Evolutionary conservation across 1,140 invertebrate genomes (phyloP), one percentile per base, ranked within the genome.

Genomic region (Drosophila albomicans): DNA sequence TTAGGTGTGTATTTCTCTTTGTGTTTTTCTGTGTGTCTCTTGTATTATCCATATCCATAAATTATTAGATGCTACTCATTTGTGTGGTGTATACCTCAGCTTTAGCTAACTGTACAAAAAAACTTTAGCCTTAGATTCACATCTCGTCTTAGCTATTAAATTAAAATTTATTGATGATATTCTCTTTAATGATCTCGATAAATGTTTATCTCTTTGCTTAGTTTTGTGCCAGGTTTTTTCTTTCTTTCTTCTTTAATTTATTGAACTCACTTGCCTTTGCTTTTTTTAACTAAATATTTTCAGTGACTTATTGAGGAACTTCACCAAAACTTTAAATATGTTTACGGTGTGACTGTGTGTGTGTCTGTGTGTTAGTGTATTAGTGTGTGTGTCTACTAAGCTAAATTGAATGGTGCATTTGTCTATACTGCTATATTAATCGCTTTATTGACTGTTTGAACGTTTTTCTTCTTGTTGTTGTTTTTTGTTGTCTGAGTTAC

Each of bases 81-180:
- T 81, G 79, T 79, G 61, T 81, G 79, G 56, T 59, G 43, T 76
- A 63, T 41, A 41, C 7, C 63, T 75, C 59, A 75, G 51, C 52
- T 69, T 80, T 78, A 82, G 79, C 79, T 89, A 81, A 81, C 84
- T 88, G 84, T 88, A 88, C 81, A 88, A 89, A 86, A 25, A 88
- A 80, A 78, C 62, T 78, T 69, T 64, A 54, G 38, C 56, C 67
- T 64, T 58, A 62, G 65, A 62, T 30, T 45, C 65, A 46, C 51
- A 62, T 82, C 20, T 25, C 71, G 63, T 75, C 82, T 81, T 43
- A 43, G 41, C 41, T 78, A 89, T 66, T 75, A 89, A 81, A 85
- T 79, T 85, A 89, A 85, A 89, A 89, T 85, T 80, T 71, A 81
- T 75, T 85, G 79, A 81, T 88, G 78, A 90, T 90, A 90, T 72